Evolutionary conservation across 2,113 vertebrate species (phyloP).

Genomic region (Actenoides lindsayi): DNA sequence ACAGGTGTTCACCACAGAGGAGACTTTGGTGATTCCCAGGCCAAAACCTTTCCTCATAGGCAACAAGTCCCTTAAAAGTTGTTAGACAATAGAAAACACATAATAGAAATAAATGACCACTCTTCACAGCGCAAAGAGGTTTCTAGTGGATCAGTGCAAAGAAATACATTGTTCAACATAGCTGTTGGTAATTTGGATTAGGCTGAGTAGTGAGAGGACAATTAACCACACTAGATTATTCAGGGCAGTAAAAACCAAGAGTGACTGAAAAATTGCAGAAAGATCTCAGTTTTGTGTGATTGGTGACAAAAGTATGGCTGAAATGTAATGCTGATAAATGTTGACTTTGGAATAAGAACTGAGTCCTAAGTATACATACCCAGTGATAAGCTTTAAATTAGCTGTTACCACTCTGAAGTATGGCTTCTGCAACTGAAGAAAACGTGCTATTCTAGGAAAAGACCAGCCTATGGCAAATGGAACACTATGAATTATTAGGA

Average conservation of each 20-base stretch:
- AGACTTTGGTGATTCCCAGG: background rate
- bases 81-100: background rate
- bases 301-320: background rate
- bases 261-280: background rate
- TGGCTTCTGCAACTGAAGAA: background rate
- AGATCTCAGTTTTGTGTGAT: background rate
- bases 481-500: background rate
- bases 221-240: background rate
- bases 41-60: background rate
- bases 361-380: background rate
- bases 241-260: background rate
- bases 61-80: background rate
- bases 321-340: background rate
- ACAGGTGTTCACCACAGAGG: background rate
- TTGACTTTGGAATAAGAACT: background rate
- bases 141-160: background rate
- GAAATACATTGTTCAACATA: background rate
- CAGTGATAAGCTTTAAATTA: background rate
- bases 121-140: background rate
- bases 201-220: background rate
- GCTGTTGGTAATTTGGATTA: background rate
- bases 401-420: background rate
- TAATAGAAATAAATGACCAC: background rate
- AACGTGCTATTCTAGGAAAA: background rate
- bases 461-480: background rate